Evolutionary conservation across 1,140 invertebrate species (phyloP), one percentile per base, ranked within the genome.

Genomic region (Drosophila sproati): DNA sequence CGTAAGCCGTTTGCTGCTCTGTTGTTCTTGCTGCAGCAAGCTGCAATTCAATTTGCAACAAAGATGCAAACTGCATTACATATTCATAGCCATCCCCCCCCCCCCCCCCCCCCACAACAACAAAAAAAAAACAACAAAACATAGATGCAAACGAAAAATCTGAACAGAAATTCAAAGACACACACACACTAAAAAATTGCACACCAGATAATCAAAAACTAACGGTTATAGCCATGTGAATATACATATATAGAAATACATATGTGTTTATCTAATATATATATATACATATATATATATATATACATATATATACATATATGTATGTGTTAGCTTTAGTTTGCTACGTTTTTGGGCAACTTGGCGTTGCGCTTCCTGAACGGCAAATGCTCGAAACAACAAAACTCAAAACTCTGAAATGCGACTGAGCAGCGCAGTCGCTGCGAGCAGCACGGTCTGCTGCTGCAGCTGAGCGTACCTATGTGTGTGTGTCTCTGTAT

Each of bases 281-380:
- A 52, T 43, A 2, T 64, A 35, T 55, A 4, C 60, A 37, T 56
- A 37, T 35, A 59, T 75, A 8, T 56, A 37, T 80, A 2, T 39
- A 8, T 55, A 39, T 52, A 39, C n/a, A n/a, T n/a, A 4, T 64
- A 37, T 56, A 37, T 35, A 59, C 75, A 8, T 56, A 37, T 80
- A 2, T 39, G 20, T 55, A 39, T 52, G 37, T 60, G 63, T 41
- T 32, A 35, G 57, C 57, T 71, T 71, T 64, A 63, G 59, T 69
- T 64, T 55, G 59, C 73, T 81, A 63, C 64, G 20, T 43, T 43
- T 72, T 81, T 82, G 73, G 74, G 70, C 82, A 80, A 76, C 68
- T 87, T 87, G 77, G 73, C 78, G 85, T 76, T 83, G 83, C 80
- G 72, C 77, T 80, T 78, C 77, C 78, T 80, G 83, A 88, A 87